Conservation (phyloP, 2,888 invertebrate genomes). For the Dryadula phaetusa region DNA sequence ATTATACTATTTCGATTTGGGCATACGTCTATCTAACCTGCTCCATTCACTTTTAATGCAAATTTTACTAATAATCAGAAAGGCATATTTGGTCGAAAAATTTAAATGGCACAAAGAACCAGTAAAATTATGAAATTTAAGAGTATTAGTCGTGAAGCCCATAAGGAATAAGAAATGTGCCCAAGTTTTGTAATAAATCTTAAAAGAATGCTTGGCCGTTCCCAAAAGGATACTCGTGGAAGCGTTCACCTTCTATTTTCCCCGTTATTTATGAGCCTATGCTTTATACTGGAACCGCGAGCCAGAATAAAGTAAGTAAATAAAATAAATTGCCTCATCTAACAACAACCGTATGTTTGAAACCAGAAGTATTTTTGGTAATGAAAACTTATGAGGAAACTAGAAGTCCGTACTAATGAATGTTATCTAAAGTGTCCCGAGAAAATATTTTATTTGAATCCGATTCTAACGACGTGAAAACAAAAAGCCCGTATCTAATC, state of each 20-base stretch:
- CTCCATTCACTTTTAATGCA: too few species aligned
- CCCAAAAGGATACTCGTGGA: conserved; percentile 83
- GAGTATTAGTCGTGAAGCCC: conserved; percentile 70
- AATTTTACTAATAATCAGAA: too few species aligned
- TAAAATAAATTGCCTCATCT: conserved; percentile 77
- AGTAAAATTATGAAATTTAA: conserved; percentile 47
- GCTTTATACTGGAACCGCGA: conserved; percentile 80
- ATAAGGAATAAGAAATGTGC: conserved; percentile 83
- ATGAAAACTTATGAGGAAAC: conserved; percentile 71
- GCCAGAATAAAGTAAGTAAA: conserved; percentile 82
- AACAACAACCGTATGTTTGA: conserved; percentile 66
- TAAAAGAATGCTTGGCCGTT: conserved; percentile 83
- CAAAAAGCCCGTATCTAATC: conserved; percentile 72
- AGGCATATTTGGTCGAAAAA: background rate
- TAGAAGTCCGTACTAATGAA: conserved; percentile 55
- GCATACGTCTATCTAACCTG: too few species aligned
- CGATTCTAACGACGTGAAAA: conserved; percentile 53
- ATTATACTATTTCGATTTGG: too few species aligned
- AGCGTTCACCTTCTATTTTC: conserved; percentile 84
- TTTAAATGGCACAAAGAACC: background rate
- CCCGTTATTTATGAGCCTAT: conserved; percentile 82
- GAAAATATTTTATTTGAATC: conserved; percentile 39
- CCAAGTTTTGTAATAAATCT: conserved; percentile 83
- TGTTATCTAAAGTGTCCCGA: conserved; percentile 55
- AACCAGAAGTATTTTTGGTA: conserved; percentile 61